phyloP scores from a whole-genome alignment of 2,888 invertebrate genomes.

The Andrena flavipes region DNA sequence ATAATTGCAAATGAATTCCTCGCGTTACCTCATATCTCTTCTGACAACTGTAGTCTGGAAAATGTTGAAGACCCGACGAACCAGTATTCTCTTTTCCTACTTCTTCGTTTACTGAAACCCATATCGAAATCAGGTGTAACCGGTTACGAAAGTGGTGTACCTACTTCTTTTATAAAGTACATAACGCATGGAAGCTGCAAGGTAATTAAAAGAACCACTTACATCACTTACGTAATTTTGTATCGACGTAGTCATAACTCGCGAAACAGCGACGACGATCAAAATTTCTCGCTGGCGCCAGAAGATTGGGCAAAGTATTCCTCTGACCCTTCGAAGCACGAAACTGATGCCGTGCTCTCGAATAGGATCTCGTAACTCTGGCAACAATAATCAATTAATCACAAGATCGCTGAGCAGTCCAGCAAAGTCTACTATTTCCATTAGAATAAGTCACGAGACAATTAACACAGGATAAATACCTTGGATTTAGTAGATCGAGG shows the following conservation, averaged over 20 bases:
- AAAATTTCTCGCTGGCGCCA: conserved; percentile 1
- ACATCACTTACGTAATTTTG: conserved; percentile 82
- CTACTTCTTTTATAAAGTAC: neutral
- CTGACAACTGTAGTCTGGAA: conserved; percentile 1
- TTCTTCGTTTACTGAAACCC: conserved; percentile 44
- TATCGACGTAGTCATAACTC: conserved; percentile 37
- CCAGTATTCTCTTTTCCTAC: neutral
- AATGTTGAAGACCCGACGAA: conserved; percentile 30
- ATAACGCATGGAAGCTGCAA: neutral
- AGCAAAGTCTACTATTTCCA: neutral
- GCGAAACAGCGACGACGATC: conserved; percentile 34
- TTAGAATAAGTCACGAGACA: neutral
- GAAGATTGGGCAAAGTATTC: conserved; percentile 26
- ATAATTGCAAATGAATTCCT: neutral
- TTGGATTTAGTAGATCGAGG: conserved; percentile 71
- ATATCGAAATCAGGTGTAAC: neutral
- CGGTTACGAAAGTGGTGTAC: too few relatives aligned
- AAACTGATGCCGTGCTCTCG: neutral
- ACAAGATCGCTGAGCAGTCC: neutral
- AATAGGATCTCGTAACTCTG: conserved; percentile 40
- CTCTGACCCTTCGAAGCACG: conserved; percentile 5
- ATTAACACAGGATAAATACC: conserved; percentile 10
- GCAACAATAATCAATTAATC: neutral
- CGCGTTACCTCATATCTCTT: conserved; percentile 58
- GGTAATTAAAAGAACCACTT: conserved; percentile 66